A percentile compares a stretch with the other conserved stretches of the same genome.
Conservation (phyloP, 2,888 invertebrate genomes). For the Chymomyza caudatula region DNA sequence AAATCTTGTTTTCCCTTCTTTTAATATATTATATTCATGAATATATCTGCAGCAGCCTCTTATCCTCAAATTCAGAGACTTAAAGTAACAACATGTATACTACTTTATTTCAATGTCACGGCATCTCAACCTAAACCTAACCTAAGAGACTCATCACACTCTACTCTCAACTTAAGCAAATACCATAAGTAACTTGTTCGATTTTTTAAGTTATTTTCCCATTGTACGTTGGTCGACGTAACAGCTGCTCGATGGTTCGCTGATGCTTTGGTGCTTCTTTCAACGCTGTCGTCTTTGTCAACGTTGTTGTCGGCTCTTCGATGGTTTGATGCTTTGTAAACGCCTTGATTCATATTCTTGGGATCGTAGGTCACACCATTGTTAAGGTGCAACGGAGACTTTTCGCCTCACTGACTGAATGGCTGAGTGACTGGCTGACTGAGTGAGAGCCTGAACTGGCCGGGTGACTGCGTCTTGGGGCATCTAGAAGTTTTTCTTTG, state of each 20-base stretch:
- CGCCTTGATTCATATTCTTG: conserved; percentile 50
- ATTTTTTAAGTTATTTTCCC: conserved; percentile 1
- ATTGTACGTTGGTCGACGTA: conserved; percentile 12
- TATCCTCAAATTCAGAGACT: too few species aligned
- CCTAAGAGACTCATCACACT: too few species aligned
- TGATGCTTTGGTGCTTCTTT: background rate
- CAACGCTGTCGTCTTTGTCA: background rate
- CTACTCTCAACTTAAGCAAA: background rate
- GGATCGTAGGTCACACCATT: conserved; percentile 40
- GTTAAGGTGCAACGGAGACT: conserved; percentile 59
- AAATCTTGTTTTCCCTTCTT: too few species aligned
- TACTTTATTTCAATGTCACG: too few species aligned
- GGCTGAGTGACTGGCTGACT: background rate
- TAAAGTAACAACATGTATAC: too few species aligned
- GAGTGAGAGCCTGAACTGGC: conserved; percentile 23
- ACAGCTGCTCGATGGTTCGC: background rate
- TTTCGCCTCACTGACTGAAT: conserved; percentile 22
- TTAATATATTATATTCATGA: too few species aligned
- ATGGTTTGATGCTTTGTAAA: conserved; percentile 33
- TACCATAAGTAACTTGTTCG: background rate
- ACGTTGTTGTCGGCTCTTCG: background rate
- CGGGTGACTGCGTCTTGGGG: background rate
- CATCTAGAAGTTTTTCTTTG: conserved; percentile 5
- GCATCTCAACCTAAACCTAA: too few species aligned
- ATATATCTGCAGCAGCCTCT: too few species aligned